Conservation (phyloP, 2,113 vertebrate genomes). For the Brachirus orientalis region DNA sequence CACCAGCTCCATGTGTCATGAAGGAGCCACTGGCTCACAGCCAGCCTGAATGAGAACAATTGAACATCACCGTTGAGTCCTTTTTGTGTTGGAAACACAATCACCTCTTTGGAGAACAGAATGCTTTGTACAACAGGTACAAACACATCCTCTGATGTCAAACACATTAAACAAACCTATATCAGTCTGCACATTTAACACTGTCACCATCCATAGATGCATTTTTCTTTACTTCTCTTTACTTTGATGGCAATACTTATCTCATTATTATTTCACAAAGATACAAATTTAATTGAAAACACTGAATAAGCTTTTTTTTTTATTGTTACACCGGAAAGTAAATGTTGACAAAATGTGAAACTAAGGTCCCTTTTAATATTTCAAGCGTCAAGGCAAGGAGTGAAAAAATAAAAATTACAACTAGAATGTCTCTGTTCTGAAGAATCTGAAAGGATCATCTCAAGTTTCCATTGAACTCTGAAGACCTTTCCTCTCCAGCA, state of each 20-base stretch:
- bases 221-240: too few species aligned
- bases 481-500: constrained; percentile 68
- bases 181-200: constrained; percentile 5
- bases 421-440: constrained; percentile 30
- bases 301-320: not conserved
- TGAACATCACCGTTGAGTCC: constrained; percentile 70
- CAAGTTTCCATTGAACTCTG: constrained; percentile 70
- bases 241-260: too few species aligned
- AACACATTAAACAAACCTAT: constrained; percentile 44
- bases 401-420: constrained; percentile 32
- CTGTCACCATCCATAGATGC: too few species aligned
- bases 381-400: constrained; percentile 21
- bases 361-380: constrained; percentile 12
- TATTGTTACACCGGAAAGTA: not conserved
- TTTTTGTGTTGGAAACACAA: constrained; percentile 82
- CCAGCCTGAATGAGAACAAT: constrained; percentile 82
- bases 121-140: constrained; percentile 75
- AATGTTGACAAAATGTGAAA: constrained; percentile 13
- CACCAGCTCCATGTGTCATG: constrained; percentile 77
- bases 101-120: constrained; percentile 78
- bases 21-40: constrained; percentile 77
- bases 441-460: constrained; percentile 60
- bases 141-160: constrained; percentile 72
- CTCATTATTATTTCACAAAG: not conserved
- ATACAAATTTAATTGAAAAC: constrained; percentile 4